Evolutionary conservation across 2,797 vertebrate genomes (phyloP), one percentile per base, ranked within the genome.

Genomic region (Myioborus miniatus): DNA sequence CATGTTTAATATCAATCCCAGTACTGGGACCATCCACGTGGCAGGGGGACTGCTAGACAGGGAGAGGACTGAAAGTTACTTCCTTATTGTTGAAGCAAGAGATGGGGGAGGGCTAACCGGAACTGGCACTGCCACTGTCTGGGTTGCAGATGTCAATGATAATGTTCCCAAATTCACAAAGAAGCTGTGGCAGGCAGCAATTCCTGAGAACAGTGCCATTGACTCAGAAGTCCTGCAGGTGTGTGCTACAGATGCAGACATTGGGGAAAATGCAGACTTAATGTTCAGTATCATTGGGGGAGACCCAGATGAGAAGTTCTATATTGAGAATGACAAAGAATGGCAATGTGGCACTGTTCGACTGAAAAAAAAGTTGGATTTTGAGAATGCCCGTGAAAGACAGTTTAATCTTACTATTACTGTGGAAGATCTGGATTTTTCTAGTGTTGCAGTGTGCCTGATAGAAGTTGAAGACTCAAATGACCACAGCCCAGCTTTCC

Each of bases 241-340:
- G 22, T 97, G 96, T 18, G 99, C 98, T 44, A 96, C 97, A 8
- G 99, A 99, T 93, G 97, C 93, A n/a, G 99, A 99, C 62, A 74
- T 87, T 23, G 99, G 98, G 18, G 98, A 99, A 85, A 99, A 99
- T 9, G 98, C 98, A 89, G 98, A 98, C 60, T 96, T 99, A 84
- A 98, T 97, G 16, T 99, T 99, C 87, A 98, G 98, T 41, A 98
- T 99, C 41, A 96, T 98, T 1, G 97, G 97, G 2, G 99, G 99
- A 90, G 99, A 99, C 96, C 98, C 98, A 13, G 98, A 99, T 76
- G 97, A 98, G 96, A 99, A 98, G 96, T 99, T 99, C 95, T 98
- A 98, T 69, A 97, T 99, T 97, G 98, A 98, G 94, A 99, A 98
- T 92, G 96, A 98, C 86, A 97, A 97, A 91, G 98, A 98, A 95